Evolutionary conservation across 2,113 vertebrate species (phyloP).

Genomic region (Apteryx owenii): DNA sequence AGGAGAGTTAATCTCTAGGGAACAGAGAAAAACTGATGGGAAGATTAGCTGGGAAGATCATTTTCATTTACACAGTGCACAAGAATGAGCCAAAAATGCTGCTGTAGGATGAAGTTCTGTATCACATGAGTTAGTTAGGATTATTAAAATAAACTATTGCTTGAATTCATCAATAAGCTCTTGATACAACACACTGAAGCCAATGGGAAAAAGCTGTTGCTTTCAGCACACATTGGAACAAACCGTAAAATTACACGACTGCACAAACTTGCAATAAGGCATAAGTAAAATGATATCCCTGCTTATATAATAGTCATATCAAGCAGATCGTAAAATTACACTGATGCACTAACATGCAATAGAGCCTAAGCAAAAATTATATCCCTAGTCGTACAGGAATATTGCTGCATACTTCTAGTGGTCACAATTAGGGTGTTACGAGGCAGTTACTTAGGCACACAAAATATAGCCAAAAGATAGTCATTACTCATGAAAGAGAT

Average conservation of each 20-base stretch:
- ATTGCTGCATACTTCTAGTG: background rate
- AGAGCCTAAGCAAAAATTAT: background rate
- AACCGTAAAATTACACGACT: background rate
- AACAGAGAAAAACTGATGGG: constrained; percentile 36
- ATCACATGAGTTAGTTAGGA: background rate
- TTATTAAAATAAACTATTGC: background rate
- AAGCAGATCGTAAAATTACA: background rate
- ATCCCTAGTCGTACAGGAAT: background rate
- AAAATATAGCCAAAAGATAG: background rate
- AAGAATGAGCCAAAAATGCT: constrained; percentile 1
- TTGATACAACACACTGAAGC: background rate
- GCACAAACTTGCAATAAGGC: background rate
- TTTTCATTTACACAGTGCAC: constrained; percentile 7
- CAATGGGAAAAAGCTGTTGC: background rate
- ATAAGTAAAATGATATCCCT: background rate
- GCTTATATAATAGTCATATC: background rate
- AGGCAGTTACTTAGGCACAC: background rate
- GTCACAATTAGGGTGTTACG: background rate
- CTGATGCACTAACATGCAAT: background rate
- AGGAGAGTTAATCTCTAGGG: constrained; percentile 27
- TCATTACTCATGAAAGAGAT: background rate
- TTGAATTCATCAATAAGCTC: background rate
- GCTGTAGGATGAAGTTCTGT: background rate
- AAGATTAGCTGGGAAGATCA: constrained; percentile 64
- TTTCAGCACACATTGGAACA: background rate